A percentile compares a stretch with the other conserved stretches of the same genome.
Evolutionary conservation across 2,888 invertebrate genomes (phyloP).

Genomic region (Cotesia congregata): DNA sequence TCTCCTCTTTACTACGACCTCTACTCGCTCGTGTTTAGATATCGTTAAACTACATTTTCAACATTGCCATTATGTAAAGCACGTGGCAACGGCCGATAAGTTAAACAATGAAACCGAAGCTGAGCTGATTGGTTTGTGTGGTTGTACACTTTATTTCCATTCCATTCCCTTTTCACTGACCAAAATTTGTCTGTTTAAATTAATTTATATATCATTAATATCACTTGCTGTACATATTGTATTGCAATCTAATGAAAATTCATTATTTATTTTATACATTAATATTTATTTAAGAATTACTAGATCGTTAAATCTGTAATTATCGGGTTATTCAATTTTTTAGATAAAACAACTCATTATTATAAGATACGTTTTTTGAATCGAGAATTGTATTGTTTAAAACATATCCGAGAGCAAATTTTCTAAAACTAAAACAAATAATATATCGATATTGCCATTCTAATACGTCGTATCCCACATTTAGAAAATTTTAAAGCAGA

Average conservation of each 20-base stretch:
- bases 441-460: no score
- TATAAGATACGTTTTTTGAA: no score
- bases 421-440: no score
- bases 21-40: slow-evolving; percentile 61
- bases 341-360: no score
- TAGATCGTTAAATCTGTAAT: neutral
- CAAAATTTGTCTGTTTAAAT: slow-evolving; percentile 1
- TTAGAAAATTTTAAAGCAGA: no score
- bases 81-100: slow-evolving; percentile 67
- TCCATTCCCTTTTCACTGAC: neutral
- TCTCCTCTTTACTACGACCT: neutral
- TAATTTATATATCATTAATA: slow-evolving; percentile 1
- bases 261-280: neutral
- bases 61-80: slow-evolving; percentile 66
- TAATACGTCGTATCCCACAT: no score
- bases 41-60: slow-evolving; percentile 68
- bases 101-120: slow-evolving; percentile 61
- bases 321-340: no score
- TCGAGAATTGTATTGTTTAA: no score
- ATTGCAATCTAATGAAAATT: neutral
- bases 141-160: slow-evolving; percentile 16
- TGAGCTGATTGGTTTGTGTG: slow-evolving; percentile 36
- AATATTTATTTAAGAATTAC: neutral
- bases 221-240: neutral
- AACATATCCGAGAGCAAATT: no score